A percentile compares a stretch with the other conserved stretches of the same genome.
These are phyloP conservation scores for Drosophila nebulosa DNA, from an alignment of 1,140 invertebrate genomes.

Conservation along the genomic window DNA sequence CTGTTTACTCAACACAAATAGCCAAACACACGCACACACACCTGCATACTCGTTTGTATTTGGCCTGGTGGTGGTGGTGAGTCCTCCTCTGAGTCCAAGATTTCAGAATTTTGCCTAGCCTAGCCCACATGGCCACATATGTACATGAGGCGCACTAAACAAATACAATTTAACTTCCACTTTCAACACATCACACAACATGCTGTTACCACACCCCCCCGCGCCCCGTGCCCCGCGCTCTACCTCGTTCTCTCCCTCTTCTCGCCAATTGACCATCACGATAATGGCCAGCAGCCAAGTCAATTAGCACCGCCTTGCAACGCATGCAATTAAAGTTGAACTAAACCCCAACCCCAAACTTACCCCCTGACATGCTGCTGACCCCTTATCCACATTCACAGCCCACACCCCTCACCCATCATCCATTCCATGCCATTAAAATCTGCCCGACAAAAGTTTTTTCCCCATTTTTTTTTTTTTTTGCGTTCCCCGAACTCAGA, in stretches of 20 bases:
- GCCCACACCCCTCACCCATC: background rate
- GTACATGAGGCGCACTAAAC: slow-evolving; percentile 50
- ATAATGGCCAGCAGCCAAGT: slow-evolving; percentile 56
- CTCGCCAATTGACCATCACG: background rate
- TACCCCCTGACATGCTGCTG: background rate
- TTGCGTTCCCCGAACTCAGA: background rate
- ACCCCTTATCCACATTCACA: background rate
- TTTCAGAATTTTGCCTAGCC: background rate
- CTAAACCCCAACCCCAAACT: background rate
- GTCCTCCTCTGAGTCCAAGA: background rate
- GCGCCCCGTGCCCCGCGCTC: background rate
- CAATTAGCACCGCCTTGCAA: slow-evolving; percentile 57
- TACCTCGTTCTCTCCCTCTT: background rate
- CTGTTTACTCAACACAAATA: slow-evolving; percentile 68
- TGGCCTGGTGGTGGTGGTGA: background rate
- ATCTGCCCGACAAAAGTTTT: slow-evolving; percentile 26
- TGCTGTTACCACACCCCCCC: background rate
- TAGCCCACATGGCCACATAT: background rate
- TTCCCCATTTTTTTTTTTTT: background rate
- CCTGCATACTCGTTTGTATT: background rate
- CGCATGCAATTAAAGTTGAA: slow-evolving; percentile 46
- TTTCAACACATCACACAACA: slow-evolving; percentile 62
- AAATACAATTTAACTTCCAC: slow-evolving; percentile 79
- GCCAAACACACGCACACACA: slow-evolving; percentile 18
- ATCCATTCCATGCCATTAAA: slow-evolving; percentile 24